Conservation (phyloP, 2,797 vertebrate genomes). For the Ctenosaura bakeri region DNA sequence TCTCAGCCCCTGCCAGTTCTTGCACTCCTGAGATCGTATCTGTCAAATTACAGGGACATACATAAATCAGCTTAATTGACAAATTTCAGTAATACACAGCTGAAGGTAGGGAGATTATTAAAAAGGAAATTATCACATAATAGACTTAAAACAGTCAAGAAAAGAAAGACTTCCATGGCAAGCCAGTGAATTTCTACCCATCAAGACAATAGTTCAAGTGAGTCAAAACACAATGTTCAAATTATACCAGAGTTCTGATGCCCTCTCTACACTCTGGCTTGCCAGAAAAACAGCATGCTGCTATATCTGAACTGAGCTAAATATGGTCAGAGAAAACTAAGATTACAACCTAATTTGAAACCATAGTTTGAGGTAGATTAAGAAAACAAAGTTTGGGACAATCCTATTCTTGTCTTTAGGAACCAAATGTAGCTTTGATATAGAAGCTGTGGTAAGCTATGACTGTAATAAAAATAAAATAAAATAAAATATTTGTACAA, state of each 20-base stretch:
- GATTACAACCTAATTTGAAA: neutral
- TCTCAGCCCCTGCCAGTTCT: constrained; percentile 7
- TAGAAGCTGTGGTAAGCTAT: neutral
- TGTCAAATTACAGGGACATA: constrained; percentile 40
- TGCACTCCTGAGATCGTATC: constrained; percentile 24
- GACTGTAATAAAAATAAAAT: neutral
- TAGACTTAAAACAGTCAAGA: constrained; percentile 21
- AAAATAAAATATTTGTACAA: neutral
- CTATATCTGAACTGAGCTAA: neutral
- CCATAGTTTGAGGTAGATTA: neutral
- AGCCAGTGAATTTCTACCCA: neutral
- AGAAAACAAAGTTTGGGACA: neutral
- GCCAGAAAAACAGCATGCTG: neutral
- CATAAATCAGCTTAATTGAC: constrained; percentile 31
- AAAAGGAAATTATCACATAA: constrained; percentile 18
- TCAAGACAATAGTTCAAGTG: constrained; percentile 13
- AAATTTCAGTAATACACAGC: constrained; percentile 6
- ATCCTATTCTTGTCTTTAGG: neutral
- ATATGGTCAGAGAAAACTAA: neutral
- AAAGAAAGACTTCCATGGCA: neutral
- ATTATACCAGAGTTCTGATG: neutral
- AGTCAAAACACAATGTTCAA: neutral
- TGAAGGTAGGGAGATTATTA: constrained; percentile 29
- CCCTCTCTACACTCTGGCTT: neutral
- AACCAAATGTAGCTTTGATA: neutral